Percentiles rank a stretch among this genome's conserved stretches.
phyloP scores from a whole-genome alignment of 2,888 invertebrate genomes.

The Lucinisca nassula region DNA sequence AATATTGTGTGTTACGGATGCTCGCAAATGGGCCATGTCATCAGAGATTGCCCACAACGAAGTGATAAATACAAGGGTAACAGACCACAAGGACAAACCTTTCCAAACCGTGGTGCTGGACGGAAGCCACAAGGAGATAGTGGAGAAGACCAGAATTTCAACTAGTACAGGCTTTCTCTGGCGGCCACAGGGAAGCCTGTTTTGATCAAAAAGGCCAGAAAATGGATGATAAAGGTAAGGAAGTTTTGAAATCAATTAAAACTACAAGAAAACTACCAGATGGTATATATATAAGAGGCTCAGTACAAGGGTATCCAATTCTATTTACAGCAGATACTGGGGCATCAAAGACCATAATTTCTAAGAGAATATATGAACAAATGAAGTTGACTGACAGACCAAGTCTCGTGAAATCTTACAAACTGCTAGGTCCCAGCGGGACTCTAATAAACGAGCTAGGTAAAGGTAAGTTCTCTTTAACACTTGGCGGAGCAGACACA shows the following conservation, averaged over 20 bases:
- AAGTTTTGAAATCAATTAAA: neutral
- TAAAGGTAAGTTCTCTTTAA: slow-evolving; percentile 27
- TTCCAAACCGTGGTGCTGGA: too few relatives aligned
- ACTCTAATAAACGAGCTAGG: slow-evolving; percentile 26
- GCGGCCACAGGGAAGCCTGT: neutral
- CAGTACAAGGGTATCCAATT: neutral
- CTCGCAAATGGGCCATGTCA: neutral
- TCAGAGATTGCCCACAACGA: slow-evolving; percentile 7
- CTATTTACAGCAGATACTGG: neutral
- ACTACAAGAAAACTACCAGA: neutral
- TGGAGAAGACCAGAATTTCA: neutral
- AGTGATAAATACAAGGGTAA: too few relatives aligned
- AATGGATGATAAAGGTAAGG: neutral
- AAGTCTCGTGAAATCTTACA: neutral
- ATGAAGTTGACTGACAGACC: neutral
- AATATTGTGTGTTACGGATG: neutral
- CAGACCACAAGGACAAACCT: too few relatives aligned
- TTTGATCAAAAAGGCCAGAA: too few relatives aligned
- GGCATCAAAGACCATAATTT: neutral
- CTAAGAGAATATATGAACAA: neutral
- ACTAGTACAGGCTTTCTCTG: slow-evolving; percentile 1
- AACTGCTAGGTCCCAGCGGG: slow-evolving; percentile 22
- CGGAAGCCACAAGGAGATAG: too few relatives aligned
- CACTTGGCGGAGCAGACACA: neutral
- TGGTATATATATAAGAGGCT: neutral